A percentile compares a stretch with the other conserved stretches of the same genome.
These are phyloP conservation scores for Amia ocellicauda DNA, from an alignment of 2,113 vertebrate genomes.

Conservation along the genomic window DNA sequence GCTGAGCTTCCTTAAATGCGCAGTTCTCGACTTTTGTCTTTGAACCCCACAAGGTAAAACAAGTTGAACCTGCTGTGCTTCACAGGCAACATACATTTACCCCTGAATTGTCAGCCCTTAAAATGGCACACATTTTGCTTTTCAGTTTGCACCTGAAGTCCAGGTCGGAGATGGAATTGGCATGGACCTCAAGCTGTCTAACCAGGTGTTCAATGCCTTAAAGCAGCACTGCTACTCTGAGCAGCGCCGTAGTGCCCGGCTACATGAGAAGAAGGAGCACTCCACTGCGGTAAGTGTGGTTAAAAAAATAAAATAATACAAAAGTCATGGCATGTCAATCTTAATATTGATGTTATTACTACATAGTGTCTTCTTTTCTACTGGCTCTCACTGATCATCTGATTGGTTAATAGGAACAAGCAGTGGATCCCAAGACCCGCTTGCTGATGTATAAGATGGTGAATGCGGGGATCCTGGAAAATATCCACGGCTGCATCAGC, in stretches of 20 bases:
- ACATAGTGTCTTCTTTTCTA: too few relatives aligned
- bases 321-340: too few relatives aligned
- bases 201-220: constrained; percentile 93
- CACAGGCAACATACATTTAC: too few relatives aligned
- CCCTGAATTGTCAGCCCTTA: too few relatives aligned
- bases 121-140: too few relatives aligned
- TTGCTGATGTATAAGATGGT: constrained; percentile 97
- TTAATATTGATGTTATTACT: too few relatives aligned
- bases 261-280: constrained; percentile 97
- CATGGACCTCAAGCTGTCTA: constrained; percentile 95
- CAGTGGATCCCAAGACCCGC: constrained; percentile 91
- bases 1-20: too few relatives aligned
- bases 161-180: constrained; percentile 91
- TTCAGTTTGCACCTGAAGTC: constrained; percentile 89
- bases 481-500: constrained; percentile 94
- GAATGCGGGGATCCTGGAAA: constrained; percentile 84
- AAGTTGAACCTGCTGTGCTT: too few relatives aligned
- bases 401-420: constrained; percentile 80
- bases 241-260: constrained; percentile 82
- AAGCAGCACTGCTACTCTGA: constrained; percentile 91
- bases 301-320: too few relatives aligned
- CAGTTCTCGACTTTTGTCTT: too few relatives aligned
- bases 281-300: constrained; percentile 87
- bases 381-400: background rate
- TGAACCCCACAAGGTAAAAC: too few relatives aligned